Percentiles rank a stretch among this genome's conserved stretches.
phyloP scores from a whole-genome alignment of 1,140 invertebrate species.

The Drosophila murphyi region DNA sequence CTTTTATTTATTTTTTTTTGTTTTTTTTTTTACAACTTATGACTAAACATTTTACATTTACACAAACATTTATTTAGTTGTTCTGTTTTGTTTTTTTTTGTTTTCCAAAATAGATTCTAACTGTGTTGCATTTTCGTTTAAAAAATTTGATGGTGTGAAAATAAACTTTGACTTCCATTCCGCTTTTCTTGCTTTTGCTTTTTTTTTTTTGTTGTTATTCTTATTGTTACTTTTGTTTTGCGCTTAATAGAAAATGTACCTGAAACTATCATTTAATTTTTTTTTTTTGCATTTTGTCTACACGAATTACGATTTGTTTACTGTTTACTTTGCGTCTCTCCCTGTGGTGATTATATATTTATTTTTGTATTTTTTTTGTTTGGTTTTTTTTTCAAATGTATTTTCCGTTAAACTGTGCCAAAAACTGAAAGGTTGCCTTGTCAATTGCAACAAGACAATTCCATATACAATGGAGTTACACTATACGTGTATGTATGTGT shows the following conservation, averaged over 20 bases:
- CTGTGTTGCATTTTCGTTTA: constrained; percentile 28
- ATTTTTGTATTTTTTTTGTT: not conserved
- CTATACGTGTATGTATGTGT: not conserved
- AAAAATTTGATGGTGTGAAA: constrained; percentile 51
- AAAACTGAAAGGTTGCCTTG: constrained; percentile 1
- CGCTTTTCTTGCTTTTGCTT: constrained; percentile 2
- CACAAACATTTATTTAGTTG: constrained; percentile 59
- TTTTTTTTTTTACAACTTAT: constrained; percentile 36
- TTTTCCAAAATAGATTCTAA: constrained; percentile 47
- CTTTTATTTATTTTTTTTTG: constrained; percentile 30
- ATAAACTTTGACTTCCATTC: constrained; percentile 34
- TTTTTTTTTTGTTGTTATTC: constrained; percentile 14
- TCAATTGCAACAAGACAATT: too few relatives aligned
- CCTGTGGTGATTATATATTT: not conserved
- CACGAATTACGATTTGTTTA: too few relatives aligned
- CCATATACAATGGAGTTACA: too few relatives aligned
- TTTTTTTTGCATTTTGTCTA: not conserved
- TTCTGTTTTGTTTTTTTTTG: constrained; percentile 18
- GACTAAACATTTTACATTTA: constrained; percentile 62
- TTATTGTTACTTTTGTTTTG: constrained; percentile 17
- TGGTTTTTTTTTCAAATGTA: not conserved
- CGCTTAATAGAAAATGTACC: not conserved
- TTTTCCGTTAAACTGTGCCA: not conserved
- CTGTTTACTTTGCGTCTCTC: not conserved
- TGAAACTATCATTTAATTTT: constrained; percentile 21